Evolutionary conservation across 2,888 invertebrate genomes (phyloP).

Genomic region (Stenotaenia linearis): DNA sequence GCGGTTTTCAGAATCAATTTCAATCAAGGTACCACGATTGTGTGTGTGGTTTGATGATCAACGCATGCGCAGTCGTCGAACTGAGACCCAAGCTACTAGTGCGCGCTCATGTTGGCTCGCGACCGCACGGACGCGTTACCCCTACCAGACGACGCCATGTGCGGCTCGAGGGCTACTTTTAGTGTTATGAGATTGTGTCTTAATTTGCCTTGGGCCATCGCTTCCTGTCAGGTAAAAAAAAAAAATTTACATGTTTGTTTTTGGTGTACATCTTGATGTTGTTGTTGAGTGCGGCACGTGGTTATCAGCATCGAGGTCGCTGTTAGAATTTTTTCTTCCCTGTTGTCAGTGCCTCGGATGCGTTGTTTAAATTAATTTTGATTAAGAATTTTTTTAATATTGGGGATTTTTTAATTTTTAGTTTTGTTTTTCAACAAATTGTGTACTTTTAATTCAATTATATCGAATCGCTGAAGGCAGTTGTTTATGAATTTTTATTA

Average conservation of each 20-base stretch:
- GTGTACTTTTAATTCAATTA: background rate
- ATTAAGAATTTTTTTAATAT: background rate
- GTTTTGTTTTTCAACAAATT: too few species aligned
- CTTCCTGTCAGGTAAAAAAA: background rate
- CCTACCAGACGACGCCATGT: constrained; percentile 5
- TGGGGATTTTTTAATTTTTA: too few species aligned
- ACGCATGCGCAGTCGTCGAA: background rate
- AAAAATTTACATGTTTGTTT: background rate
- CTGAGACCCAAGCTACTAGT: background rate
- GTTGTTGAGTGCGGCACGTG: background rate
- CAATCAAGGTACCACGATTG: constrained; percentile 23
- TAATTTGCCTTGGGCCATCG: constrained; percentile 23
- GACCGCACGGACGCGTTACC: constrained; percentile 15
- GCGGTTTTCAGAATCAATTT: constrained; percentile 5
- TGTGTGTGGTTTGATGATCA: background rate
- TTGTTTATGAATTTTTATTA: background rate
- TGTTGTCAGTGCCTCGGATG: background rate
- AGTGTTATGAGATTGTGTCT: constrained; percentile 23
- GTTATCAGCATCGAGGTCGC: background rate
- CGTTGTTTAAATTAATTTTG: background rate
- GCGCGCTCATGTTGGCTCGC: constrained; percentile 26
- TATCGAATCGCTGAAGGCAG: background rate
- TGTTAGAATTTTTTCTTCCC: background rate
- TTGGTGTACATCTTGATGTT: background rate
- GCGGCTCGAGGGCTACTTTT: constrained; percentile 8